A percentile compares a stretch with the other conserved stretches of the same genome.
Conservation (phyloP, 2,888 invertebrate species). For the Sminthurinus aureus region DNA sequence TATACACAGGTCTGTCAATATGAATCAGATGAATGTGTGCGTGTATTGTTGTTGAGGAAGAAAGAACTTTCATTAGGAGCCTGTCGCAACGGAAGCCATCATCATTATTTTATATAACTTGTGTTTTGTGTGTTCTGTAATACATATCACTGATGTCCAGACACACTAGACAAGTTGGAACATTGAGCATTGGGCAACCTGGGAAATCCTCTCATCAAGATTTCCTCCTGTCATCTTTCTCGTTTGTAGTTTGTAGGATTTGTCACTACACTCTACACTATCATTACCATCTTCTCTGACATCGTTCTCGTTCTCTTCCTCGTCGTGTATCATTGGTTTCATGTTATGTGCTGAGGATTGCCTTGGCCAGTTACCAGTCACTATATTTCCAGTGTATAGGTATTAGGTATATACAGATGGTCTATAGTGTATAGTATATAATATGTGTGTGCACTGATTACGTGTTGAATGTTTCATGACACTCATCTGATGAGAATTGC, state of each 20-base stretch:
- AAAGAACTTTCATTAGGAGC: not conserved
- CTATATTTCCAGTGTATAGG: no score
- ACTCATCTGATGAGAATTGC: conserved; percentile 16
- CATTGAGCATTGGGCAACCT: no score
- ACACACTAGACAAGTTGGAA: not conserved
- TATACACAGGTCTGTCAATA: no score
- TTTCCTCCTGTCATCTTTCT: not conserved
- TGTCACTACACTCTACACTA: not conserved
- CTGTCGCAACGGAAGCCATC: not conserved
- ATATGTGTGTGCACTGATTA: conserved; percentile 2
- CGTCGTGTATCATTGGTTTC: not conserved
- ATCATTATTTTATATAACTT: not conserved
- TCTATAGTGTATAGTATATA: no score
- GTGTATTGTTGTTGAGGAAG: not conserved
- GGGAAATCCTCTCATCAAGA: not conserved
- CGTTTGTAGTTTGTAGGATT: not conserved
- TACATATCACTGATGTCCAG: not conserved
- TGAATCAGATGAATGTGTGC: no score
- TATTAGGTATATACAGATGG: not conserved
- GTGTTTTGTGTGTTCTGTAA: no score
- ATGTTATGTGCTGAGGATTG: not conserved
- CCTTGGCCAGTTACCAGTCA: no score
- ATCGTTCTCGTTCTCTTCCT: no score
- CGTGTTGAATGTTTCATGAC: conserved; percentile 11
- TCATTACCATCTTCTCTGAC: no score